Evolutionary conservation across 30 jellyfish, hydroid and myxozoan genomes (phyloP).

Genomic region (Turritopsis dohrnii): DNA sequence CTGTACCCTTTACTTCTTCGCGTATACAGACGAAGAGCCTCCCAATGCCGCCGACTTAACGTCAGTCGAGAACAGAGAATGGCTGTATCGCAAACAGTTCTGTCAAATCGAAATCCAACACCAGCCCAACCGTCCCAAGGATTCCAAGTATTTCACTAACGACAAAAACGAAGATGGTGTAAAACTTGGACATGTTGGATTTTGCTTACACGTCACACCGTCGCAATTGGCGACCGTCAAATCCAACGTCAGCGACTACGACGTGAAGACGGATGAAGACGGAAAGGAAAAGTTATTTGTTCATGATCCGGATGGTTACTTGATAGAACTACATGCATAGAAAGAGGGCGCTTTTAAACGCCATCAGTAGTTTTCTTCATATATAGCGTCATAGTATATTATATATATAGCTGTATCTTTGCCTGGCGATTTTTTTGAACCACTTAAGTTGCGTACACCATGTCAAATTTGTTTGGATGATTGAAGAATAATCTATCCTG

Average conservation of each 20-base stretch:
- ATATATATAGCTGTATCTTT: too few species aligned
- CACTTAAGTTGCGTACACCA: too few species aligned
- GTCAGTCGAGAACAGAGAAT: constrained; percentile 3
- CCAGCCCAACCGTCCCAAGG: neutral
- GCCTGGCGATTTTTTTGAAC: too few species aligned
- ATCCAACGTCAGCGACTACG: neutral
- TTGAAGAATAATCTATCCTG: too few species aligned
- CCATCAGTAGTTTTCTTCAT: too few species aligned
- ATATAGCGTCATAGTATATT: too few species aligned
- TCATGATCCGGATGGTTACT: constrained; percentile 12
- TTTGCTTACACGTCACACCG: neutral
- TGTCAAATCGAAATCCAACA: constrained; percentile 9
- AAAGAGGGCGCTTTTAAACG: too few species aligned
- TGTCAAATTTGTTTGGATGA: too few species aligned
- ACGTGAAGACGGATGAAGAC: neutral
- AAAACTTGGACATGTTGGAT: constrained; percentile 8
- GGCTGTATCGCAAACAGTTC: neutral
- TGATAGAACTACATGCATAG: neutral
- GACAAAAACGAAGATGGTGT: constrained; percentile 11
- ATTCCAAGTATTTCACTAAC: neutral
- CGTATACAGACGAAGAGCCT: neutral
- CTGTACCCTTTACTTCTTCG: neutral
- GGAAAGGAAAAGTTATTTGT: neutral
- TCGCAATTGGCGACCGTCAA: neutral
- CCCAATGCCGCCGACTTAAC: neutral